Evolutionary conservation across 2,888 invertebrate species (phyloP).

Genomic region (Noctua pronuba): DNA sequence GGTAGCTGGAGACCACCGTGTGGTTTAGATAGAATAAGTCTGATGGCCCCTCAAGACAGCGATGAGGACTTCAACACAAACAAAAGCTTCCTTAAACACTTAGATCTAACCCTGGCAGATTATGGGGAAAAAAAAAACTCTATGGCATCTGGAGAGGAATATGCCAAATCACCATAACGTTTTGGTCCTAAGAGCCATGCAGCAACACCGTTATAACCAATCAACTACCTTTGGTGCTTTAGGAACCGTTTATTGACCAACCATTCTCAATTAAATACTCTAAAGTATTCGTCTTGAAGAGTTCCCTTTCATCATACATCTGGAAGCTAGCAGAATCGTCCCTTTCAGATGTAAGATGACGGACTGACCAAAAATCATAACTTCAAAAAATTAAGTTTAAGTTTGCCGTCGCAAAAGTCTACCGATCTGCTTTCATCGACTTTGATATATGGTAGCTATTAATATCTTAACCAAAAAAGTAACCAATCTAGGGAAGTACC

Average conservation of each 20-base stretch:
- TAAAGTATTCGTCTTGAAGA: not conserved
- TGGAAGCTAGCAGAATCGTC: not conserved
- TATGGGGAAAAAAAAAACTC: too few species aligned
- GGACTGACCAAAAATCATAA: not conserved
- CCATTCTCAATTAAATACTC: not conserved
- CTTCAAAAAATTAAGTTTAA: too few species aligned
- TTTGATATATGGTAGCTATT: not conserved
- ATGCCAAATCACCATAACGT: not conserved
- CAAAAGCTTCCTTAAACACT: not conserved
- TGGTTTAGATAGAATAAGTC: not conserved
- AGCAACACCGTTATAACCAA: not conserved
- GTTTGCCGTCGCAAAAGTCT: not conserved
- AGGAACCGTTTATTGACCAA: not conserved
- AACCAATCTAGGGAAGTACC: not conserved
- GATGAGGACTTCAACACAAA: not conserved
- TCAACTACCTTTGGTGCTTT: too few species aligned
- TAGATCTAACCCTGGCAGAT: not conserved
- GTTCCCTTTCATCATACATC: not conserved
- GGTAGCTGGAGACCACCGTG: not conserved
- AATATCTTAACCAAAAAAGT: not conserved
- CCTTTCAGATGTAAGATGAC: not conserved
- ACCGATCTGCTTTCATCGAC: not conserved
- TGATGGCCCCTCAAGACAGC: not conserved
- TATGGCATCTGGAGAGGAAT: not conserved
- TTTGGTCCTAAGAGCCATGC: not conserved